phyloP scores from a whole-genome alignment of 2,797 vertebrate genomes.

The Okamejei kenojei region DNA sequence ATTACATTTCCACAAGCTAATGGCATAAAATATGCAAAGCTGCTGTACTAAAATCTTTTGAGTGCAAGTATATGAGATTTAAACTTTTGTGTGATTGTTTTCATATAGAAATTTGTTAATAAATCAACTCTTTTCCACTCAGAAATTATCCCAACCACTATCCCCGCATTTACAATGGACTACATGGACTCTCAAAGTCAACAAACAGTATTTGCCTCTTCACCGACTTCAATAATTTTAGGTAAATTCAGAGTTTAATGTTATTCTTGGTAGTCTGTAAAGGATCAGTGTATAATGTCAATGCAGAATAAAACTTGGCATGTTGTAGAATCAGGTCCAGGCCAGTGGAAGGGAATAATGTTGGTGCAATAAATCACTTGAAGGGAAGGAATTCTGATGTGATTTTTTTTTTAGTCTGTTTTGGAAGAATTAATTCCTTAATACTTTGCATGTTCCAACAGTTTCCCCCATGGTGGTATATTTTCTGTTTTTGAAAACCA shows the following conservation, averaged over 20 bases:
- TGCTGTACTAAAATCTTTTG: not conserved
- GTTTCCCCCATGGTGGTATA: not conserved
- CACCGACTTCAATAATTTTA: not conserved
- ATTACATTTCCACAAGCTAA: not conserved
- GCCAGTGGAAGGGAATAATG: not conserved
- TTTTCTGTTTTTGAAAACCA: not conserved
- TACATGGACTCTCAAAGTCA: not conserved
- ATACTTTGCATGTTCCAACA: not conserved
- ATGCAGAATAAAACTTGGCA: not conserved
- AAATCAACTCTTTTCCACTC: not conserved
- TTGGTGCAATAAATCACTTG: not conserved
- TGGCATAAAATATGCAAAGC: not conserved
- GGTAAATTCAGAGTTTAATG: conserved; percentile 2
- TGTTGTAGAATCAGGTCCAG: not conserved
- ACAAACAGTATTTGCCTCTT: not conserved
- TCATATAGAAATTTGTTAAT: not conserved
- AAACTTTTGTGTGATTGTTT: not conserved
- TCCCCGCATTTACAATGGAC: not conserved
- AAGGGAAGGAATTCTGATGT: not conserved
- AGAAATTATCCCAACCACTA: conserved; percentile 11
- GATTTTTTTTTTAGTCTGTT: not conserved
- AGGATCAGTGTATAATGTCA: not conserved
- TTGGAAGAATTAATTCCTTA: not conserved
- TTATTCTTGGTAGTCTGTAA: not conserved
- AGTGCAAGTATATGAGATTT: not conserved